Conservation (phyloP, 2,888 invertebrate species). For the Eristalis pertinax region DNA sequence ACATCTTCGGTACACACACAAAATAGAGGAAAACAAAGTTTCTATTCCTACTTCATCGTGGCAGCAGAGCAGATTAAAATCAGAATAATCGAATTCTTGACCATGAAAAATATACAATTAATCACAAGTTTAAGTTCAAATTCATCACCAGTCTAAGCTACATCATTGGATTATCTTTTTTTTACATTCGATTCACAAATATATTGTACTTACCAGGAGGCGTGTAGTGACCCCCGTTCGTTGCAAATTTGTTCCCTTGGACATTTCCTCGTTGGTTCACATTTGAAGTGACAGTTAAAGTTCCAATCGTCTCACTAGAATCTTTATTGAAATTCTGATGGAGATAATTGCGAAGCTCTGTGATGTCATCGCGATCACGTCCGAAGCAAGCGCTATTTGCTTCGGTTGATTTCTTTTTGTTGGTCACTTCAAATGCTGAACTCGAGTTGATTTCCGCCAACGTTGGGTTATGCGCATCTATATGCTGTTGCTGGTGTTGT, state of each 20-base stretch:
- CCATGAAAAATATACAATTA: too few relatives aligned
- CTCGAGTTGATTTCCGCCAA: slow-evolving; percentile 45
- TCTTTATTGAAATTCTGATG: slow-evolving; percentile 73
- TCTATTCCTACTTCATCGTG: too few relatives aligned
- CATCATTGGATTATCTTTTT: too few relatives aligned
- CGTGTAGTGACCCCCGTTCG: slow-evolving; percentile 60
- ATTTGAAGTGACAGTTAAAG: slow-evolving; percentile 10
- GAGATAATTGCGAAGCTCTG: slow-evolving; percentile 85
- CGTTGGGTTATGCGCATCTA: slow-evolving; percentile 70
- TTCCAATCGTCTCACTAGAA: slow-evolving; percentile 49
- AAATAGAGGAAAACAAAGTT: too few relatives aligned
- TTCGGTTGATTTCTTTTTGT: slow-evolving; percentile 52
- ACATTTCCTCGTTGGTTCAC: slow-evolving; percentile 38
- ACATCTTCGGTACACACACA: too few relatives aligned
- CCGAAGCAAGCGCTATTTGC: slow-evolving; percentile 30
- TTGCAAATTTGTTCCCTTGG: slow-evolving; percentile 42
- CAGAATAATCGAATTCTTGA: too few relatives aligned
- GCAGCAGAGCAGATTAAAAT: too few relatives aligned
- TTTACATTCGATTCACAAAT: neutral
- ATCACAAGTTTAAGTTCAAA: too few relatives aligned
- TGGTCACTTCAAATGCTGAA: slow-evolving; percentile 59
- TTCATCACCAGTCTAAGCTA: too few relatives aligned
- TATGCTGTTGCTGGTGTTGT: slow-evolving; percentile 46
- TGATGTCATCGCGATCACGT: slow-evolving; percentile 84
- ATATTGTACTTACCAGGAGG: slow-evolving; percentile 49